Conservation (phyloP, 2,113 vertebrate genomes). For the Regulus satrapa region DNA sequence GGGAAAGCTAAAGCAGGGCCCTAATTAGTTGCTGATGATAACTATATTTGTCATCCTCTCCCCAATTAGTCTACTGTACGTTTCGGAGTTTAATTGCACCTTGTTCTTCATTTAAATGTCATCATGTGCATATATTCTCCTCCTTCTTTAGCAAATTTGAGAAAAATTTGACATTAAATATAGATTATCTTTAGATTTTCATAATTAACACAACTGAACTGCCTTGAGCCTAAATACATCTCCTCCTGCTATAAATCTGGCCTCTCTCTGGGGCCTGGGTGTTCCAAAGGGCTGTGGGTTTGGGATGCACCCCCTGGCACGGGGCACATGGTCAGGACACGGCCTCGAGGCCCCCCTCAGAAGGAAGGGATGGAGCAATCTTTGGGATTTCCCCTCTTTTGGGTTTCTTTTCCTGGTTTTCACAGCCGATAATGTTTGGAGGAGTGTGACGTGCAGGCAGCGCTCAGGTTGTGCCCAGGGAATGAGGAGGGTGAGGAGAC, state of each 20-base stretch:
- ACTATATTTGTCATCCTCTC: conserved; percentile 82
- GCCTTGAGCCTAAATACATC: conserved; percentile 70
- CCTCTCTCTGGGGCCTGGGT: neutral
- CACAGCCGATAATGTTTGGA: rapidly evolving
- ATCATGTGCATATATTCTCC: conserved; percentile 69
- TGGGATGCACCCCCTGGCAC: neutral
- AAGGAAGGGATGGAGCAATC: neutral
- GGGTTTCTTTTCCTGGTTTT: neutral
- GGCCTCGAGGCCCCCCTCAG: neutral
- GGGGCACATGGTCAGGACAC: rapidly evolving
- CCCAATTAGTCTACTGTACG: conserved; percentile 79
- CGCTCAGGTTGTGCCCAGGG: neutral
- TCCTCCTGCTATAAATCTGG: conserved; percentile 59
- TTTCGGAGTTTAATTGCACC: conserved; percentile 80
- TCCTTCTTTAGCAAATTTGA: conserved; percentile 74
- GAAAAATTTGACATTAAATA: conserved; percentile 78
- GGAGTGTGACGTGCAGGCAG: rapidly evolving
- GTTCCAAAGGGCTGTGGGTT: neutral
- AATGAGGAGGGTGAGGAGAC: rapidly evolving
- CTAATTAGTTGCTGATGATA: conserved; percentile 82
- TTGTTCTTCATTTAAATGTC: conserved; percentile 79
- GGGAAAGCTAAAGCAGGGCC: conserved; percentile 71
- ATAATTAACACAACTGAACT: conserved; percentile 78
- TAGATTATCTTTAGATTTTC: conserved; percentile 82
- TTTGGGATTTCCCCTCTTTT: neutral